phyloP scores from a whole-genome alignment of 2,797 vertebrate genomes.

The Hybognathus amarus region DNA sequence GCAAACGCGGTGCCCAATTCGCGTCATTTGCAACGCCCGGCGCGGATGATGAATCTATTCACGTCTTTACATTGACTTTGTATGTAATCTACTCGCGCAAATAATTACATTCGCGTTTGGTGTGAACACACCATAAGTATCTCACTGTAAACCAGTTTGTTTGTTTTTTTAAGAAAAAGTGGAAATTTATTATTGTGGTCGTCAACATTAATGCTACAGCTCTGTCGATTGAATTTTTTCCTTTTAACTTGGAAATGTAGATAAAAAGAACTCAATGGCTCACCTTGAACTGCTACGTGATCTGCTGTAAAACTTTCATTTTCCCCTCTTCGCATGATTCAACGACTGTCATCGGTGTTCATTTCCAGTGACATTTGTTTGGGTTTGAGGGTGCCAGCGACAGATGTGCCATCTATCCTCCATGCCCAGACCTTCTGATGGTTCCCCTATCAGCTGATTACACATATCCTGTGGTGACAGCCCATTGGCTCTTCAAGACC shows the following conservation, averaged over 20 bases:
- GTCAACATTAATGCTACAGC: background rate
- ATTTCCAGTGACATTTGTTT: slow-evolving; percentile 37
- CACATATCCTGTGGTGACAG: slow-evolving; percentile 46
- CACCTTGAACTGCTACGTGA: slow-evolving; percentile 40
- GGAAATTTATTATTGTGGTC: background rate
- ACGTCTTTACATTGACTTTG: too few species aligned
- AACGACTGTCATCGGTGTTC: background rate
- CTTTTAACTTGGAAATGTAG: slow-evolving; percentile 31
- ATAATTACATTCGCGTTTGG: too few species aligned
- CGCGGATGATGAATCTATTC: too few species aligned
- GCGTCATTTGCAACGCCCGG: too few species aligned
- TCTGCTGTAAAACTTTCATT: slow-evolving; percentile 51
- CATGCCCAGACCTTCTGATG: slow-evolving; percentile 4
- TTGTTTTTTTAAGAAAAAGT: background rate
- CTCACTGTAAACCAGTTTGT: background rate
- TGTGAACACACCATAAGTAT: too few species aligned
- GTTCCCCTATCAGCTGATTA: slow-evolving; percentile 32
- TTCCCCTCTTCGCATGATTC: background rate
- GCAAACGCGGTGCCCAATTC: too few species aligned
- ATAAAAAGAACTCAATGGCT: slow-evolving; percentile 56
- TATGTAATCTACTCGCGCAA: too few species aligned
- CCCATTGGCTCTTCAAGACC: slow-evolving; percentile 12
- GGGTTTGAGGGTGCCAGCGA: slow-evolving; percentile 8
- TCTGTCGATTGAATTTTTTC: background rate
- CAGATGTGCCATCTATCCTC: slow-evolving; percentile 16